phyloP scores from a whole-genome alignment of 2,888 invertebrate genomes.

The Cataglyphis rosenhaueri region DNA sequence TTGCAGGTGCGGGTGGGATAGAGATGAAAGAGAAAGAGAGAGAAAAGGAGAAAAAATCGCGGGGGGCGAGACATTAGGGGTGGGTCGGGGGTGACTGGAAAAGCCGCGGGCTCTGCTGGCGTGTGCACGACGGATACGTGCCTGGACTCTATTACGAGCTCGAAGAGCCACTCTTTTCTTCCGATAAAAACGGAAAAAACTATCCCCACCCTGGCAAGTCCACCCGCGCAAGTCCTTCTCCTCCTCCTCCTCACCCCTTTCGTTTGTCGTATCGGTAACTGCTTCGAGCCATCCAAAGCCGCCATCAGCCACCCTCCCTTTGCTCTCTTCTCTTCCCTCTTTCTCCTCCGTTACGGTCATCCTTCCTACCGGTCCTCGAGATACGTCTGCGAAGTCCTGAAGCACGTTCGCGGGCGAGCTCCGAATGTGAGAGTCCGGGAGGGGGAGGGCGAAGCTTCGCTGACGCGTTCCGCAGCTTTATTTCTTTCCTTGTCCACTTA shows the following conservation, averaged over 20 bases:
- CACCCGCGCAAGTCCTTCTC: constrained; percentile 27
- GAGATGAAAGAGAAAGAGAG: constrained; percentile 43
- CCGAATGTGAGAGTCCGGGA: constrained; percentile 51
- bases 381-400: constrained; percentile 60
- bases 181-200: constrained; percentile 79
- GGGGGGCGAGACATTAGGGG: constrained; percentile 57
- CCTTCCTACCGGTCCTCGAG: constrained; percentile 48
- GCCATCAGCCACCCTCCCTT: constrained; percentile 56
- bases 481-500: constrained; percentile 21
- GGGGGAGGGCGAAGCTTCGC: constrained; percentile 22
- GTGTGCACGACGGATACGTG: constrained; percentile 82
- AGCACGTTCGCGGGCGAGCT: constrained; percentile 62
- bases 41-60: constrained; percentile 40
- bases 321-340: background rate
- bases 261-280: constrained; percentile 73
- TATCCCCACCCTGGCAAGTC: constrained; percentile 57
- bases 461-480: constrained; percentile 35
- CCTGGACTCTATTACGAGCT: constrained; percentile 79
- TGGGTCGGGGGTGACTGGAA: constrained; percentile 73
- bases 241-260: constrained; percentile 31
- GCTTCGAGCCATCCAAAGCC: constrained; percentile 67
- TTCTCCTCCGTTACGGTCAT: constrained; percentile 32
- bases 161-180: constrained; percentile 77
- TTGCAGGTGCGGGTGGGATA: constrained; percentile 58
- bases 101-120: constrained; percentile 81